Evolutionary conservation across 2,888 invertebrate genomes (phyloP), one percentile per base, ranked within the genome.

Genomic region (Cosmia pyralina): DNA sequence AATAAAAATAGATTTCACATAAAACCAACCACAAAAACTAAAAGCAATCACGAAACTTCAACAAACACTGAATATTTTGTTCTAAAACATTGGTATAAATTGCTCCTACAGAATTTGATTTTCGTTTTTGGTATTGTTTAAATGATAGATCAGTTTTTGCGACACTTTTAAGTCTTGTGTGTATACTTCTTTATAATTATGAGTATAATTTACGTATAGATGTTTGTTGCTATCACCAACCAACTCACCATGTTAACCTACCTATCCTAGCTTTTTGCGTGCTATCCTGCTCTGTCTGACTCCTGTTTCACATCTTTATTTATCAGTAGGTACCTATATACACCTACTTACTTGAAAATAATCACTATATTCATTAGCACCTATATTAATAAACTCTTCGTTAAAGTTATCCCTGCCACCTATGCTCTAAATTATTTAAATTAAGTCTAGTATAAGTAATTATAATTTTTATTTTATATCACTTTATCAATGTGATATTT

Each of bases 21-120:
- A 50, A 71, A 82, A 82, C 72, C 72, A 79, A 82, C 72, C 79
- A 79, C 82, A 72, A 82, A 72, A 82, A 80, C 72, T 82, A 79
- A 62, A 68, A 79, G 83, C 79, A 72, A 68, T 68, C 80, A 79
- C 83, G 55, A n/a, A 65, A 60, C 28, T 63, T 73, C 4, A 73
- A 72, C 52, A 57, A 72, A 63, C 74, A 79, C 80, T 74, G 28
- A 72, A 72, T 52, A 53, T 41, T 46, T 59, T 22, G 17, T 48
- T 55, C 22, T 75, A 41, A 17, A 55, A 60, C 8, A 34, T 46
- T 44, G 4, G 15, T 19, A 22, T 38, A 22, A 55, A 34, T 58
- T 48, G 6, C 17, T 50, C 11, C 13, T 41, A 44, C 28, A 19
- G 38, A 46, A 46, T 22, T 66, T 46, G 34, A 60, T 69, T 68